These are phyloP conservation scores for Salvator merianae DNA, from an alignment of 2,113 vertebrate genomes.

Conservation along the genomic window DNA sequence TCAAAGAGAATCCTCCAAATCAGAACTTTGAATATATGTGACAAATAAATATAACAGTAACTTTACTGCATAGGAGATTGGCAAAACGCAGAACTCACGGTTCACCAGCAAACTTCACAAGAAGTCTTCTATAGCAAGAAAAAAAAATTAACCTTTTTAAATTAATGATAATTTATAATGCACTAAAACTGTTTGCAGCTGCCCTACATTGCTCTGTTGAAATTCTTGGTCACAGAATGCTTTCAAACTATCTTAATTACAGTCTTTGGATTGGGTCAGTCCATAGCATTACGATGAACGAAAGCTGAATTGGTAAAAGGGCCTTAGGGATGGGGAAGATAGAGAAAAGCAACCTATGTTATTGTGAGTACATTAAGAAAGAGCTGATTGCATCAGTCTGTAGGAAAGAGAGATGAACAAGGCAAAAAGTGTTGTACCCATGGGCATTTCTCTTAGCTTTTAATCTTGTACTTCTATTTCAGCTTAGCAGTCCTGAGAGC, in stretches of 20 bases:
- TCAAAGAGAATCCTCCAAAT: neutral
- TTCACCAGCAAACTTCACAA: neutral
- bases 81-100: neutral
- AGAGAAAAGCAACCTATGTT: neutral
- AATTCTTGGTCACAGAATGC: neutral
- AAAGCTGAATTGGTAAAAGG: neutral
- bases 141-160: neutral
- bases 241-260: neutral
- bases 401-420: neutral
- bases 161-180: neutral
- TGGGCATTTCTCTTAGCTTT: slow-evolving; percentile 5
- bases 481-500: slow-evolving; percentile 96
- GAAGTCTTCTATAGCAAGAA: neutral
- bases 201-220: neutral
- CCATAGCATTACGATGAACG: neutral
- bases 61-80: neutral
- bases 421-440: neutral
- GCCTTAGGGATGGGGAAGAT: too few species aligned
- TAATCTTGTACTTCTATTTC: slow-evolving; percentile 30
- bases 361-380: too few species aligned
- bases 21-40: neutral
- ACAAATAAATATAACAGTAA: neutral
- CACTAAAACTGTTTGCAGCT: neutral
- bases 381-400: neutral
- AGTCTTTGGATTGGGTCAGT: too few species aligned